Percentiles rank a stretch among this genome's conserved stretches.
phyloP scores from a whole-genome alignment of 2,888 invertebrate genomes.

The Mantis religiosa region DNA sequence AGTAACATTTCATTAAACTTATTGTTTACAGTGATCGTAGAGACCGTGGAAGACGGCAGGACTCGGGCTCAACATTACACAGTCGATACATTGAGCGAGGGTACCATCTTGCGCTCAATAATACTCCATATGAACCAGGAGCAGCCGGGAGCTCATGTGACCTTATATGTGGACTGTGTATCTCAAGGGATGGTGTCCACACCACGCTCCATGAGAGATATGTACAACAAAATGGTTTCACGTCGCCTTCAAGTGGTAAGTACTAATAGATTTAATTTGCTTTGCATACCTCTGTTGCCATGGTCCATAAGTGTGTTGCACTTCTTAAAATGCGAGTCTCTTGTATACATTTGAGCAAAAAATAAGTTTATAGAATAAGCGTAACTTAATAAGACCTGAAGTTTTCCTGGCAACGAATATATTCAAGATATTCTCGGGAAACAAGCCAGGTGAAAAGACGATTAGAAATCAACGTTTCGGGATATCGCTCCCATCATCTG shows the following conservation, averaged over 20 bases:
- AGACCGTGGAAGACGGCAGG: conserved; percentile 48
- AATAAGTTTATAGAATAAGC: too few relatives aligned
- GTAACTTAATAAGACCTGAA: too few relatives aligned
- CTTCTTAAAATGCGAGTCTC: too few relatives aligned
- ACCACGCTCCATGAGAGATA: conserved; percentile 54
- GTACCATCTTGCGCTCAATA: conserved; percentile 54
- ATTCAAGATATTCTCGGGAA: too few relatives aligned
- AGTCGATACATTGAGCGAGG: conserved; percentile 53
- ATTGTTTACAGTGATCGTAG: conserved; percentile 31
- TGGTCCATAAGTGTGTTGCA: not conserved
- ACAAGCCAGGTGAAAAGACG: too few relatives aligned
- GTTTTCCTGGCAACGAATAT: too few relatives aligned
- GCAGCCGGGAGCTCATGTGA: conserved; percentile 55
- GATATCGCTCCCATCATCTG: too few relatives aligned
- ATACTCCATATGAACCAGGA: conserved; percentile 53
- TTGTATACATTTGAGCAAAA: too few relatives aligned
- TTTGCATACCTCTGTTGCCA: too few relatives aligned
- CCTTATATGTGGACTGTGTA: conserved; percentile 62
- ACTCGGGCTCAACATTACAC: conserved; percentile 58
- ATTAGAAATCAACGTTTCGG: too few relatives aligned
- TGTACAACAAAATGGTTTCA: conserved; percentile 52
- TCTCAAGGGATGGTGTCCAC: conserved; percentile 60
- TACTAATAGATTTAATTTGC: not conserved
- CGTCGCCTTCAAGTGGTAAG: conserved; percentile 36
- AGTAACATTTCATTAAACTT: too few relatives aligned